Percentiles rank a stretch among this genome's conserved stretches.
Conservation (phyloP, 2,797 vertebrate genomes). For the Enteromius thamalakanensis region DNA sequence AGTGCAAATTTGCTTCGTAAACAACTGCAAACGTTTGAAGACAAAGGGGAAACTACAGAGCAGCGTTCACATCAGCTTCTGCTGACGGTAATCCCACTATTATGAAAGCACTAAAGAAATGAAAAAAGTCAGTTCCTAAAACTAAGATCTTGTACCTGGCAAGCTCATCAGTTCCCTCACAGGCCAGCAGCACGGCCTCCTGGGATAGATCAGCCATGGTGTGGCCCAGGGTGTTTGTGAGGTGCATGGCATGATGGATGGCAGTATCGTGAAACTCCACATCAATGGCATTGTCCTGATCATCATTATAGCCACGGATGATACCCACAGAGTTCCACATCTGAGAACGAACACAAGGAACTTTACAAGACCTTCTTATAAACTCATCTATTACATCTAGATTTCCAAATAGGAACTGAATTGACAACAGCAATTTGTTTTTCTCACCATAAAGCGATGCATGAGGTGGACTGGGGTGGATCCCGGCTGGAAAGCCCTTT, state of each 20-base stretch:
- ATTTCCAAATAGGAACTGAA: not conserved
- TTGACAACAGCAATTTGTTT: not conserved
- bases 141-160: conserved; percentile 79
- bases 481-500: conserved; percentile 92
- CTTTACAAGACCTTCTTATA: not conserved
- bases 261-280: conserved; percentile 95
- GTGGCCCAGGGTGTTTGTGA: conserved; percentile 89
- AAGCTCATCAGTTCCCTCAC: conserved; percentile 85
- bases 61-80: conserved; percentile 7
- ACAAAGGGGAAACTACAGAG: conserved; percentile 5
- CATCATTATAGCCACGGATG: conserved; percentile 93
- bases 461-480: conserved; percentile 91
- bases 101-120: not conserved
- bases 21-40: not conserved
- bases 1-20: conserved; percentile 22
- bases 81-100: not conserved
- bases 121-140: not conserved
- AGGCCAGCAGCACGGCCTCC: conserved; percentile 91
- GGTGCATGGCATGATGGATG: conserved; percentile 91
- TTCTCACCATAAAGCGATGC: conserved; percentile 92
- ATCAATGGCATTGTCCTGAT: conserved; percentile 94
- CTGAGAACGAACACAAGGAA: conserved; percentile 67
- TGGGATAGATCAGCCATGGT: conserved; percentile 87
- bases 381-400: not conserved
- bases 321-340: conserved; percentile 95